Percentiles rank a stretch among this genome's conserved stretches.
phyloP scores from a whole-genome alignment of 2,113 vertebrate genomes.

The Kobus ellipsiprymnus region DNA sequence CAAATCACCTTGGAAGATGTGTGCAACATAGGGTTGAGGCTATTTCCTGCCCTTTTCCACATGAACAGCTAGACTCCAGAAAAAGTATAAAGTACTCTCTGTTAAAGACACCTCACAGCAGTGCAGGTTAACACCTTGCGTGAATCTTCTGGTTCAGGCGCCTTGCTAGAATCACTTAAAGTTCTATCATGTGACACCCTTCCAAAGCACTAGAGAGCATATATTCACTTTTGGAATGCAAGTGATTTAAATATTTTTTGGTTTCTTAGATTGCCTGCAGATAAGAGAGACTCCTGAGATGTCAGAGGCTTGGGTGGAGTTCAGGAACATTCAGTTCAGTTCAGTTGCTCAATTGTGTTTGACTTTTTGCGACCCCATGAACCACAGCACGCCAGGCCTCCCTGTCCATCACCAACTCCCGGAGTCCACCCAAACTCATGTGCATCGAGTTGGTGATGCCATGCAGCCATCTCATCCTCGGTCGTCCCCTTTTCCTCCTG shows the following conservation, averaged over 20 bases:
- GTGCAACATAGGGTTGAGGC: not conserved
- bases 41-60: not conserved
- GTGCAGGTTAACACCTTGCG: fast-evolving
- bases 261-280: not conserved
- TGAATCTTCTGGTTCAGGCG: too few relatives aligned
- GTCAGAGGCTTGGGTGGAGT: not conserved
- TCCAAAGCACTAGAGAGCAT: not conserved
- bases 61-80: not conserved
- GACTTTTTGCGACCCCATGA: too few relatives aligned
- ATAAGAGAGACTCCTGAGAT: not conserved
- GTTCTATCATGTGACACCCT: not conserved
- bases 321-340: not conserved
- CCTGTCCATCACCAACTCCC: too few relatives aligned
- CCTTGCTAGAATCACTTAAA: not conserved
- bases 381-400: too few relatives aligned
- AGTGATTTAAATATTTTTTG: not conserved
- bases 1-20: not conserved
- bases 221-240: not conserved
- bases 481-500: too few relatives aligned
- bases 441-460: too few relatives aligned
- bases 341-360: too few relatives aligned
- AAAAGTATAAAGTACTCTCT: not conserved
- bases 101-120: not conserved
- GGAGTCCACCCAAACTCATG: too few relatives aligned
- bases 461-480: too few relatives aligned